These are phyloP conservation scores for Agelas oroides DNA, from an alignment of 37 sponge, comb jelly and placozoan species.

Conservation along the genomic window DNA sequence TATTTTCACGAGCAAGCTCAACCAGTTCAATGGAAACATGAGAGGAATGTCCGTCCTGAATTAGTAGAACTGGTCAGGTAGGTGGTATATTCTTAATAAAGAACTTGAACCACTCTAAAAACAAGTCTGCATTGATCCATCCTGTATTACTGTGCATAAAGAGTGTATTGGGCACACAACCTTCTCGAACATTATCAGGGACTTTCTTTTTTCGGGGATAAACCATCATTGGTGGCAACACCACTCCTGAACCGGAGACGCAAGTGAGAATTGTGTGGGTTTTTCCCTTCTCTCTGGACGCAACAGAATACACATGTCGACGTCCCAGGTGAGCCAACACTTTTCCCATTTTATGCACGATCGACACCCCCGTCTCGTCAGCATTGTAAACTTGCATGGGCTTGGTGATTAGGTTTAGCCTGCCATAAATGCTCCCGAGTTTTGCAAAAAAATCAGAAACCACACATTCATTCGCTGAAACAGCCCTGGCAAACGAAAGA, in stretches of 20 bases:
- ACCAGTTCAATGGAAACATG: neutral
- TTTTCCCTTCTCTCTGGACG: slow-evolving; percentile 45
- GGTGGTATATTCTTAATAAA: slow-evolving; percentile 14
- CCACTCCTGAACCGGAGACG: slow-evolving; percentile 34
- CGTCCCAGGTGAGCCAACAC: slow-evolving; percentile 33
- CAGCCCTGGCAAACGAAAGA: slow-evolving; percentile 3
- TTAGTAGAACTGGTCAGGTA: neutral
- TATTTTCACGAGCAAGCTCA: slow-evolving; percentile 16
- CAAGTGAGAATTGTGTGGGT: slow-evolving; percentile 41
- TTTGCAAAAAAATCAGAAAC: slow-evolving; percentile 36
- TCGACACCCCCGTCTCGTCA: slow-evolving; percentile 40
- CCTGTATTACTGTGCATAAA: too few relatives aligned
- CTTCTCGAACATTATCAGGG: too few relatives aligned
- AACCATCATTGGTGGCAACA: slow-evolving; percentile 31
- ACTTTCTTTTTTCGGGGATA: slow-evolving; percentile 26
- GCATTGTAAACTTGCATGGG: slow-evolving; percentile 59
- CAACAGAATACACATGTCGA: slow-evolving; percentile 30
- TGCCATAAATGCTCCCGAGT: slow-evolving; percentile 31
- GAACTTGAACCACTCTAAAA: slow-evolving; percentile 19
- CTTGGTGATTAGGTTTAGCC: slow-evolving; percentile 41
- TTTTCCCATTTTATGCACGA: slow-evolving; percentile 46
- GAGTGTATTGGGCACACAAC: too few relatives aligned
- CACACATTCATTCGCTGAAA: slow-evolving; percentile 6
- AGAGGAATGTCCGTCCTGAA: neutral
- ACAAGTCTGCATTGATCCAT: too few relatives aligned